Conservation (phyloP, 2,888 invertebrate species). For the Pyralis farinalis region DNA sequence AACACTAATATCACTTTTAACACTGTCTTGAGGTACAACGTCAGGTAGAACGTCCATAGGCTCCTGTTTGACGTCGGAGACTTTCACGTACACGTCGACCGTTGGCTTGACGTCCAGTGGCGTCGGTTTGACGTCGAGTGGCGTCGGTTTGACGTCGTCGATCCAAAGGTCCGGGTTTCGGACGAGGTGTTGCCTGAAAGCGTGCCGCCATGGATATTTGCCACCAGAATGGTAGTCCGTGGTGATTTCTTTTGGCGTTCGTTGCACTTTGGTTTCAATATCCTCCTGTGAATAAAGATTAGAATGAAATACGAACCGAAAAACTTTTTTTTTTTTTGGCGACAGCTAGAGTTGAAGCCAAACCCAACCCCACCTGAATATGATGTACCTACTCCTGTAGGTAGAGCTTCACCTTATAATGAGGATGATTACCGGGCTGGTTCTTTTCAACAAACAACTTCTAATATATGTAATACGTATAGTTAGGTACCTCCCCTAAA, state of each 20-base stretch:
- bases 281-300: slow-evolving; percentile 42
- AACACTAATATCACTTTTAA: slow-evolving; percentile 59
- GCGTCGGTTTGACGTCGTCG: slow-evolving; percentile 14
- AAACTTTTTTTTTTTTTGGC: too few species aligned
- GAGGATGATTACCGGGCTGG: too few species aligned
- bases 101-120: slow-evolving; percentile 19
- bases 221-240: slow-evolving; percentile 67
- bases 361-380: too few species aligned
- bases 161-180: slow-evolving; percentile 55
- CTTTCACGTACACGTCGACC: too few species aligned
- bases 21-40: slow-evolving; percentile 33
- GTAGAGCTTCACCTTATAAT: too few species aligned
- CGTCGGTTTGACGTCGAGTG: slow-evolving; percentile 17
- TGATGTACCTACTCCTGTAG: too few species aligned
- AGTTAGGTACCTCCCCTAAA: too few species aligned
- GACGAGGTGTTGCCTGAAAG: slow-evolving; percentile 57
- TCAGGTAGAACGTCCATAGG: slow-evolving; percentile 14
- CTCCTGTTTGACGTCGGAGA: slow-evolving; percentile 20
- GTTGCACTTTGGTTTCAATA: slow-evolving; percentile 58
- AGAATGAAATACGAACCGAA: too few species aligned
- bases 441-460: too few species aligned
- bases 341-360: too few species aligned
- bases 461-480: too few species aligned
- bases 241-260: slow-evolving; percentile 59
- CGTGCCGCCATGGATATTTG: slow-evolving; percentile 63